A percentile compares a stretch with the other conserved stretches of the same genome.
Evolutionary conservation across 2,797 vertebrate species (phyloP).

Genomic region (Trematomus bernacchii): DNA sequence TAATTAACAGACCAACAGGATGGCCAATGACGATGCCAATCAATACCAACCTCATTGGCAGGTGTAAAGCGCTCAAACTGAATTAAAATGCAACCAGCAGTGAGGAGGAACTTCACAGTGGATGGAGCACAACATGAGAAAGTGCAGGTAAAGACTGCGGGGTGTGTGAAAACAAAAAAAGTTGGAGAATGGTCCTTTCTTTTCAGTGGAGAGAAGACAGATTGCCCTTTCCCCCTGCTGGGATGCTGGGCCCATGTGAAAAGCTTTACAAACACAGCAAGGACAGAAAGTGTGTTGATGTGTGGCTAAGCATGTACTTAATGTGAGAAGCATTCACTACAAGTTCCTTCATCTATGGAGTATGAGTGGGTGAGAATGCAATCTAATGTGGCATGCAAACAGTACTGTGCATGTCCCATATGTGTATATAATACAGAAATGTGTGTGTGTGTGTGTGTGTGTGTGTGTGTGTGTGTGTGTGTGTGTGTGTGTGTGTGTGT

Average conservation of each 20-base stretch:
- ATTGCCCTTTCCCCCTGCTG: too few species aligned
- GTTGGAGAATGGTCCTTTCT: conserved; percentile 6
- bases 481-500: not conserved
- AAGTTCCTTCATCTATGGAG: not conserved
- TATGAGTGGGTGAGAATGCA: not conserved
- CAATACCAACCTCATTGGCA: too few species aligned
- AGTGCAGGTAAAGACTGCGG: not conserved
- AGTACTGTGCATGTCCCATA: too few species aligned
- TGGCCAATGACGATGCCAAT: too few species aligned
- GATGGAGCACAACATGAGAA: not conserved
- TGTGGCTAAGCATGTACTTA: too few species aligned
- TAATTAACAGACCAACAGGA: not conserved
- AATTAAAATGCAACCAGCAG: not conserved
- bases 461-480: not conserved
- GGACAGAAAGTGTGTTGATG: too few species aligned
- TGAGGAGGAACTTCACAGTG: not conserved
- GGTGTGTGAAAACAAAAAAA: not conserved
- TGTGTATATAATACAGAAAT: too few species aligned
- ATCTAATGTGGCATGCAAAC: not conserved
- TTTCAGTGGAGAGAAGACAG: too few species aligned
- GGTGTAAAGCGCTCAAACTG: not conserved
- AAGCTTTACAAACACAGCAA: too few species aligned
- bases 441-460: too few species aligned
- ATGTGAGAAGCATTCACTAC: too few species aligned
- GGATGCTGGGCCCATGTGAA: too few species aligned